Conservation (phyloP, 2,113 vertebrate species). For the Lepisosteus oculatus region DNA sequence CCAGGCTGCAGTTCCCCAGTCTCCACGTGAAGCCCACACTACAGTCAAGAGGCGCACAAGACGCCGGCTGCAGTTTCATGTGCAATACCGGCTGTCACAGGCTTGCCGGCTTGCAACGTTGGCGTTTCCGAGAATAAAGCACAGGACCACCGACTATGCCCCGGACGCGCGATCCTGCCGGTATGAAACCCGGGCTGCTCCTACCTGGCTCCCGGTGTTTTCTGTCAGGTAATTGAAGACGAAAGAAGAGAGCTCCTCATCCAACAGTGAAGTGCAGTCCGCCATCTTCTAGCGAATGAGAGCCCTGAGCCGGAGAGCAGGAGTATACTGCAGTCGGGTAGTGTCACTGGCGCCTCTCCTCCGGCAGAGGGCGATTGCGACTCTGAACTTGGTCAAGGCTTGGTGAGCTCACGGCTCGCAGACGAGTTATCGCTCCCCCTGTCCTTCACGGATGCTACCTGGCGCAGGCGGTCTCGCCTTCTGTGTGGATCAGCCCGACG, state of each 20-base stretch:
- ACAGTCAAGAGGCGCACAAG: conserved; percentile 37
- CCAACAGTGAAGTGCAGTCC: conserved; percentile 92
- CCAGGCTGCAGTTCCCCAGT: conserved; percentile 42
- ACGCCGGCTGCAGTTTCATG: conserved; percentile 43
- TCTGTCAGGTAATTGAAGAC: conserved; percentile 95
- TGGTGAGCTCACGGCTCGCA: too few species aligned
- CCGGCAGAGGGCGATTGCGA: conserved; percentile 44
- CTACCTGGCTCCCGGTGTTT: conserved; percentile 83
- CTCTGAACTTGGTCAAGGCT: too few species aligned
- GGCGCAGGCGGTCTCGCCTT: too few species aligned
- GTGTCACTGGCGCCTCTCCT: conserved; percentile 26
- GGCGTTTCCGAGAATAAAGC: too few species aligned
- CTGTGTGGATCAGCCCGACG: too few species aligned
- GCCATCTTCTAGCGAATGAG: conserved; percentile 94
- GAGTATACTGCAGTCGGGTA: conserved; percentile 53
- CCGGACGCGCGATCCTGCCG: conserved; percentile 1
- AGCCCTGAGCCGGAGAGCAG: conserved; percentile 48
- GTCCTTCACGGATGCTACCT: too few species aligned
- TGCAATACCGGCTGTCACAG: conserved; percentile 38
- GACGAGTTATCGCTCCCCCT: too few species aligned
- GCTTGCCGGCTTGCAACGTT: not conserved
- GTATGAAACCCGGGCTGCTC: conserved; percentile 6
- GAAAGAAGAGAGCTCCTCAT: conserved; percentile 94
- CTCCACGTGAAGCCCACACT: conserved; percentile 60
- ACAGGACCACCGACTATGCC: too few species aligned